Base-by-base conservation (phyloP, 2,113 vertebrate species). In the Todiramphus chloris region DNA sequence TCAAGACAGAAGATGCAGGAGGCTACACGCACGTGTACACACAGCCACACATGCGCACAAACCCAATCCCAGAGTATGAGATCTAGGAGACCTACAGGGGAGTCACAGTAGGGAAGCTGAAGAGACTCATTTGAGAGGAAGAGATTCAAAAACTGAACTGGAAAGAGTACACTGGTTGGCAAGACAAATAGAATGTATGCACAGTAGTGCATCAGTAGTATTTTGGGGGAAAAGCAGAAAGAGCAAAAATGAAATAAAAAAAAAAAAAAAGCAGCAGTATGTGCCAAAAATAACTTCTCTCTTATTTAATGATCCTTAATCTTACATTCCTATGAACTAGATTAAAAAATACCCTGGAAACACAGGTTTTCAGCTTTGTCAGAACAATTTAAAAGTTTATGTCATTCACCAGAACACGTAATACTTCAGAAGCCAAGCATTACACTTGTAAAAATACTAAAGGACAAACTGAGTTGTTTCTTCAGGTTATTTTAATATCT, bases 21-120 rank as follows among this genome's bases (percentile, higher is more conserved):
- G 25, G 24, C 16, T 44, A 13, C 82, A 16, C 0, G 0, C 13
- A 3, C 0, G 9, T 0, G 0, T 9, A 18, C 8, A 12, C 4
- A 8, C 35, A 33, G 30, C 66, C n/a, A 39, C 21, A 4, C 16
- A 4, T 11, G 9, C 24, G 10, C 0, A 0, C 33, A 48, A 41
- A 17, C 2, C 43, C 28, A 15, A 37, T 30, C 21, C 48, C 33
- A 30, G 2, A 12, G 37, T 5, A 11, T 6, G n/a, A 67, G 9
- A 48, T 37, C 16, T 4, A 8, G 51, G 35, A 87, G 8, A 20
- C 8, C 13, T 3, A 20, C 0, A 0, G 1, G 9, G 31, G 8
- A 79, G 13, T 23, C 33, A 31, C 11, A 6, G 24, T 3, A 16
- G 3, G 21, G 13, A 76, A 53, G 12, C 50, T 50, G 8, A 69